phyloP scores from a whole-genome alignment of 2,113 vertebrate species.

The Oncorhynchus clarkii region DNA sequence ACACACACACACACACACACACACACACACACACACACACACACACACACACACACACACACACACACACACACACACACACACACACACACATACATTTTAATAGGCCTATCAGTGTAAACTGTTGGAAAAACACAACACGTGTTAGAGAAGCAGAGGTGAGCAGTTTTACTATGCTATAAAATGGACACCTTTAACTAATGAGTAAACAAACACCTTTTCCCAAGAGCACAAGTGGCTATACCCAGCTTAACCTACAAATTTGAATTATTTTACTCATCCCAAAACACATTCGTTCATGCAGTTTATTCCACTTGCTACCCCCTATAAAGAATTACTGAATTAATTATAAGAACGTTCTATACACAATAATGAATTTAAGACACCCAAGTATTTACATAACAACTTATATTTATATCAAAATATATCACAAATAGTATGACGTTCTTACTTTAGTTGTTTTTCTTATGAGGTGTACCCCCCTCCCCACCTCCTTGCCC shows the following conservation, averaged over 20 bases:
- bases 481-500: no score
- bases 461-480: background rate
- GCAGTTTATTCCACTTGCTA: no score
- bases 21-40: no score
- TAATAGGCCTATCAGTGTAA: constrained; percentile 38
- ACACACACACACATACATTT: constrained; percentile 33
- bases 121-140: constrained; percentile 6
- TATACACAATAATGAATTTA: no score
- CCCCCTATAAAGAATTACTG: no score
- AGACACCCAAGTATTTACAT: no score
- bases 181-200: constrained; percentile 4
- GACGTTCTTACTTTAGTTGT: background rate
- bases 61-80: no score
- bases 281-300: background rate
- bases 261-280: no score
- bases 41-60: no score
- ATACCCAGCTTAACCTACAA: no score
- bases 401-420: no score
- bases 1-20: no score
- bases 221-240: background rate
- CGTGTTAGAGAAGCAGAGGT: background rate
- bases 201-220: constrained; percentile 11
- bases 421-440: background rate
- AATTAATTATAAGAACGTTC: background rate
- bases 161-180: background rate